Percentiles rank a stretch among this genome's conserved stretches.
phyloP scores from a whole-genome alignment of 2,797 vertebrate species.

The Halcyon badia region DNA sequence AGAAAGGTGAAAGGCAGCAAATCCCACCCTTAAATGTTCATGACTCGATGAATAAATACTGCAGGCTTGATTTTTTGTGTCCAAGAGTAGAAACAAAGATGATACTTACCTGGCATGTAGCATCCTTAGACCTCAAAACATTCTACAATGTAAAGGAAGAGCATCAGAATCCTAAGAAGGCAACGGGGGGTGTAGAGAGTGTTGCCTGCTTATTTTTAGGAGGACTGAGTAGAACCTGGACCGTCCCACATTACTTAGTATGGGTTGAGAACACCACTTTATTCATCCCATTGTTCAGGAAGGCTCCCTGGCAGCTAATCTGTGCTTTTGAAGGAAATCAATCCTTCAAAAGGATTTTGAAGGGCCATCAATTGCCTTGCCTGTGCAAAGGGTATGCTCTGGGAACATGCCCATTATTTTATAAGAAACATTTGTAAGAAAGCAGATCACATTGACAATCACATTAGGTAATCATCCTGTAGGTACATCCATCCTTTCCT shows the following conservation, averaged over 20 bases:
- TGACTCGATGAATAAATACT: background rate
- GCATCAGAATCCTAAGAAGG: background rate
- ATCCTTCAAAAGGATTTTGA: too few species aligned
- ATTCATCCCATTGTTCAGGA: background rate
- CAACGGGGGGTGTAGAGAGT: background rate
- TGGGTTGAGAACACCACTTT: background rate
- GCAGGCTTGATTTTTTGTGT: background rate
- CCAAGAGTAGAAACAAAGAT: background rate
- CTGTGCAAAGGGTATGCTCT: background rate
- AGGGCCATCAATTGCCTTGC: rapidly evolving
- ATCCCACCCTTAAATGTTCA: background rate
- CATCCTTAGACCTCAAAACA: background rate
- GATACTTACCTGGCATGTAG: background rate
- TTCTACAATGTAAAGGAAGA: background rate
- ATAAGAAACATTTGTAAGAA: background rate
- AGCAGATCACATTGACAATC: background rate
- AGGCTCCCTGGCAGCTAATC: background rate
- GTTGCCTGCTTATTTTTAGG: background rate
- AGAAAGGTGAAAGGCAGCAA: background rate
- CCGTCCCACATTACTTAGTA: background rate
- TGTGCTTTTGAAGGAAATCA: slow-evolving; percentile 1
- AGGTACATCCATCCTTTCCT: background rate
- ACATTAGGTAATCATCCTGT: background rate
- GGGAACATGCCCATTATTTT: background rate
- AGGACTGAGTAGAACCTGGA: background rate